phyloP scores from a whole-genome alignment of 2,888 invertebrate genomes.

The Platycheirus albimanus region DNA sequence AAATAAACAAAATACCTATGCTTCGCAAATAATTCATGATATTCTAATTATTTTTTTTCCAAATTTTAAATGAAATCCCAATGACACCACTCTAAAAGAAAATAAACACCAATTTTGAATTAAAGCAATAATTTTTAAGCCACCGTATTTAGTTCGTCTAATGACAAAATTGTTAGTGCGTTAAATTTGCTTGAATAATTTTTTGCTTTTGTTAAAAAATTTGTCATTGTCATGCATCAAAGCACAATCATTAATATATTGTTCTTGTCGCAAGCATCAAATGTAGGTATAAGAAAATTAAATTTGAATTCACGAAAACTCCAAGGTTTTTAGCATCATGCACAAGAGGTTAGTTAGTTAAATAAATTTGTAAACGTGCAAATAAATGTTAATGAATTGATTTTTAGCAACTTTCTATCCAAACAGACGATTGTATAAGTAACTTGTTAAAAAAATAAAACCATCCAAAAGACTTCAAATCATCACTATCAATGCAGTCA shows the following conservation, averaged over 20 bases:
- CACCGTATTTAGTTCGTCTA: background rate
- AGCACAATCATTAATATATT: slow-evolving; percentile 32
- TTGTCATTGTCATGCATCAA: slow-evolving; percentile 18
- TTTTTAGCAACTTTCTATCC: slow-evolving; percentile 23
- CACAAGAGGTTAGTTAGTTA: background rate
- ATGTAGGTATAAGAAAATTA: background rate
- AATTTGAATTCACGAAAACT: slow-evolving; percentile 1
- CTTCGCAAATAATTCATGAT: slow-evolving; percentile 71
- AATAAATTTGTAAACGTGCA: slow-evolving; percentile 22
- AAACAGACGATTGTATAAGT: background rate
- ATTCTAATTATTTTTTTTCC: slow-evolving; percentile 38
- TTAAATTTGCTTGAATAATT: background rate
- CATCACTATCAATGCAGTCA: slow-evolving; percentile 23
- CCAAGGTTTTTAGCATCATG: too few species aligned
- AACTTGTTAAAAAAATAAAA: slow-evolving; percentile 12
- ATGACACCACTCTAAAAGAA: slow-evolving; percentile 50
- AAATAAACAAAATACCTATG: slow-evolving; percentile 54
- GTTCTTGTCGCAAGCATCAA: background rate
- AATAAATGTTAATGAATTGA: slow-evolving; percentile 52
- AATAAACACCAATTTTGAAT: slow-evolving; percentile 16
- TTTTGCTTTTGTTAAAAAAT: background rate
- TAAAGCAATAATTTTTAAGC: slow-evolving; percentile 5
- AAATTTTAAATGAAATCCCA: slow-evolving; percentile 27
- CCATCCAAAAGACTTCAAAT: background rate
- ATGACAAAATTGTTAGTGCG: background rate